Base-by-base conservation (phyloP, 2,797 vertebrate species). In the Sebastolobus alascanus region DNA sequence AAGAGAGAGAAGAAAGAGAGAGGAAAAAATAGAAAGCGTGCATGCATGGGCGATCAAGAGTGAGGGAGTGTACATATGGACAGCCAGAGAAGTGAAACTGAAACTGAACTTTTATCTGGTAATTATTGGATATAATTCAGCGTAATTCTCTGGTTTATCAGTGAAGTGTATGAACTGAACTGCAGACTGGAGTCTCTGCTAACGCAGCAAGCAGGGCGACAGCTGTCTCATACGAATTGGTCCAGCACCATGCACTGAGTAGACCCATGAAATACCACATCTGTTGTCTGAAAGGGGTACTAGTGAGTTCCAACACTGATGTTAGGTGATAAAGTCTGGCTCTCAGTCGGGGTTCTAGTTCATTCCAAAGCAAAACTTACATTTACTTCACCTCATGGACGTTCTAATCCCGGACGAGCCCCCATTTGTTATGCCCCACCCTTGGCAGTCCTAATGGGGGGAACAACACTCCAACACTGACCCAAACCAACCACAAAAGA, bases 71-170 rank as follows among this genome's bases (percentile, higher is more conserved):
- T 3, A 14, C 35, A 55, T 73, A 52, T 13, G 43, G 54, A 61
- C 4, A 60, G 52, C 27, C 29, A 75, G 16, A 71, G 25, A 54
- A 67, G 33, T 60, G 25, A 61, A 76, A 72, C 11, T 55, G 25
- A 61, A 76, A 46, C 11, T 27, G 10, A 46, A 64, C 68, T 68
- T 66, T 60, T 18, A 68, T 73, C 74, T 61, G 63, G 43, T 75
- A 59, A 65, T 81, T 59, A 60, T 25, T 64, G 52, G 31, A 38
- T 66, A 31, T 35, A 70, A 65, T 70, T 37, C 29, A 70, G 29
- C 27, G 16, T 64, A 63, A 43, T 37, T 31, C 12, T 59, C 35
- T 22, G 38, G 22, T 75, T 20, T n/a, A 64, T 50, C 56, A 63
- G 64, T 67, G 29, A 25, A 12, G 33, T 22, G 54, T 59, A 58